Evolutionary conservation across 2,797 vertebrate species (phyloP), one percentile per base, ranked within the genome.

Genomic region (Arrhamphus sclerolepis): DNA sequence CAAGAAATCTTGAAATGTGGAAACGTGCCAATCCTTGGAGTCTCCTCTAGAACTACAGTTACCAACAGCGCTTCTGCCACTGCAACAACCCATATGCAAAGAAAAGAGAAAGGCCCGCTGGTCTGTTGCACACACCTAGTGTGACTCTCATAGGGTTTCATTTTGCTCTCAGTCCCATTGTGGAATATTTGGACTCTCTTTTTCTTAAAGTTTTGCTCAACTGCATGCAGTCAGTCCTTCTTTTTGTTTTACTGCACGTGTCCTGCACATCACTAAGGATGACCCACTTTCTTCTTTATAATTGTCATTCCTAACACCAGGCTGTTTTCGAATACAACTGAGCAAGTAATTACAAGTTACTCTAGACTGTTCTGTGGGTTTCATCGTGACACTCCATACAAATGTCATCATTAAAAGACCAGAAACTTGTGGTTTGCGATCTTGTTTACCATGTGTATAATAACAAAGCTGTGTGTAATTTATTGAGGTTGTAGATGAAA

Each of bases 351-450:
- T 68, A 79, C 62, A 42, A 58, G 70, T 77, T 79, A 86, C 85
- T 85, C 72, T 41, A 85, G 87, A 93, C 90, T 90, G 88, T 92
- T 92, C 75, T 66, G 34, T 66, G 67, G 78, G 75, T 70, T 59
- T 65, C 73, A 67, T 86, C 41, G 48, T 48, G 38, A 64, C 72
- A 81, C 70, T 75, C 74, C 77, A 62, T 80, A 59, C 44, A 70
- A 80, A 85, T 69, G 47, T 41, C 65, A 76, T 77, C 73, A 81
- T 87, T 83, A 84, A 89, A 92, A 87, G 92, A 93, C 93, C 92
- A 93, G 92, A 94, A 90, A 93, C 93, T 93, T 93, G 92, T 94
- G 92, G 88, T 89, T 92, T 85, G 84, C 85, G 85, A 89, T 89
- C 77, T 90, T 87, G 81, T 92, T 92, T 92, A 89, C 82, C 82